A percentile compares a stretch with the other conserved stretches of the same genome.
phyloP scores from a whole-genome alignment of 2,113 vertebrate species.

The Meleagris gallopavo region DNA sequence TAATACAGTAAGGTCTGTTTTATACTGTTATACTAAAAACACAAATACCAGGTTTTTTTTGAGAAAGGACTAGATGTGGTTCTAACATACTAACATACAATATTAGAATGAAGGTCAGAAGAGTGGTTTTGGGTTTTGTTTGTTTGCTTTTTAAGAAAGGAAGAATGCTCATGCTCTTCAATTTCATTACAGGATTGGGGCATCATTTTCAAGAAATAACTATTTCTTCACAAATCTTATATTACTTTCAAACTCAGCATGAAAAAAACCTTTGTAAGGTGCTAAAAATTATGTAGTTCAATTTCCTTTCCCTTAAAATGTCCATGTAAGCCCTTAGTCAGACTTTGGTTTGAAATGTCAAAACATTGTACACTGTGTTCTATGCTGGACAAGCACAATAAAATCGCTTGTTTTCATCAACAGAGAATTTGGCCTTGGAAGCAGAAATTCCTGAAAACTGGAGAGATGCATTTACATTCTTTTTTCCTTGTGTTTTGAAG shows the following conservation, averaged over 20 bases:
- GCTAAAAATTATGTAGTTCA: neutral
- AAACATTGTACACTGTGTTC: neutral
- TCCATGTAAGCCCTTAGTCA: neutral
- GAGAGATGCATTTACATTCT: neutral
- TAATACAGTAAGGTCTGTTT: neutral
- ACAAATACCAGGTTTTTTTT: neutral
- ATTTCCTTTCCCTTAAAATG: neutral
- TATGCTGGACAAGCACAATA: neutral
- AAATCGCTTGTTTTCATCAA: neutral
- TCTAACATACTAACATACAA: neutral
- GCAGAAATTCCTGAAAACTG: slow-evolving; percentile 2
- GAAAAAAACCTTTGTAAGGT: neutral
- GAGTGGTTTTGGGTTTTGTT: neutral
- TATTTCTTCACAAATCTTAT: neutral
- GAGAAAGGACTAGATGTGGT: neutral
- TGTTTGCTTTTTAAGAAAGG: neutral
- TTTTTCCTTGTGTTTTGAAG: neutral
- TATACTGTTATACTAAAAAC: neutral
- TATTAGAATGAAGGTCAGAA: neutral
- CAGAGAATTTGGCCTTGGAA: neutral
- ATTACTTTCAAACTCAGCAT: neutral
- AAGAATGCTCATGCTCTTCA: neutral
- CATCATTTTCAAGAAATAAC: neutral
- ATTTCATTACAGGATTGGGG: neutral
- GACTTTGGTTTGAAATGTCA: neutral